Base-by-base conservation (phyloP, 2,797 vertebrate species). In the Catamblyrhynchus diadema region DNA sequence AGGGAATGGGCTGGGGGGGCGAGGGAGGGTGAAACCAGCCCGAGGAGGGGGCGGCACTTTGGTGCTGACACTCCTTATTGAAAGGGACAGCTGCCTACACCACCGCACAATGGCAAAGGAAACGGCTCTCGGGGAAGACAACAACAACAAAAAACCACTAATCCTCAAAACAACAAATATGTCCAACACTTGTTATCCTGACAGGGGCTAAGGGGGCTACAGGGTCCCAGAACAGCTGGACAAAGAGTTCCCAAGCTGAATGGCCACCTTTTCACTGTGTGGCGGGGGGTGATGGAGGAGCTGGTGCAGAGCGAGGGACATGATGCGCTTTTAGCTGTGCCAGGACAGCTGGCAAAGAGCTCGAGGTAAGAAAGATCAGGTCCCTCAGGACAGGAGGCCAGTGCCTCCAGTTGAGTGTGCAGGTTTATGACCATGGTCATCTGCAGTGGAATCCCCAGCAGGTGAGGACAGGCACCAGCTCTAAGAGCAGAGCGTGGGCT, bases 61-160 rank as follows among this genome's bases (percentile, higher is more conserved):
- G 48, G 62, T 93, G 79, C 59, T 1, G 14, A 81, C 23, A 2
- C 69, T 86, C 75, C 78, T 83, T 65, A 48, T 60, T 61, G 97
- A 92, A 93, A 83, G 20, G 87, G 97, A 96, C 92, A 95, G 91
- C 94, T 93, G 97, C 95, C 82, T 84, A 24, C 62, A 24, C 77
- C 2, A 4, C 51, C 39, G 3, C 71, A 24, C 47, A 62, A 23
- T 74, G 42, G 86, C 41, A 42, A 86, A 95, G 90, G 93, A 92
- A 96, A 74, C 61, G 10, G 90, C 74, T 88, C 93, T 85, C 0
- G 0, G 93, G 88, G 66, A 67, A 77, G 91, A 72, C 50, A 89
- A n/a, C 56, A 71, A 45, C 72, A 61, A 62, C 23, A 73, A 22
- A 41, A 70, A 45, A 60, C 27, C 61, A 60, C 72, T 50, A 44